Percentiles rank a stretch among this genome's conserved stretches.
phyloP scores from a whole-genome alignment of 2,113 vertebrate species.

The pig (Sus scrofa) region T2T-Sscrofa CM000812.6:68514501-68515000 shows the following conservation, averaged over 20 bases:
- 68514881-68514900: conserved; percentile 55
- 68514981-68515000: conserved; percentile 46
- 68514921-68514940: neutral
- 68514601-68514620: neutral
- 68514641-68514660: neutral
- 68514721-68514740: neutral
- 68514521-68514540: neutral
- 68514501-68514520: neutral
- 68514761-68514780: conserved; percentile 1
- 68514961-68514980: conserved; percentile 50
- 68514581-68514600: neutral
- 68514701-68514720: neutral
- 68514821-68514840: neutral
- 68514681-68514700: neutral
- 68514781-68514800: conserved; percentile 42
- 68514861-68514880: conserved; percentile 45
- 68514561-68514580: conserved; percentile 11
- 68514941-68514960: conserved; percentile 34
- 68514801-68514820: neutral
- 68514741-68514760: neutral
- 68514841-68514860: neutral
- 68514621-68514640: neutral
- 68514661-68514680: conserved; percentile 15
- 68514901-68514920: conserved; percentile 56
- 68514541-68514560: neutral